Evolutionary conservation across 1,140 invertebrate genomes (phyloP).

Genomic region (Hermetia illucens): DNA sequence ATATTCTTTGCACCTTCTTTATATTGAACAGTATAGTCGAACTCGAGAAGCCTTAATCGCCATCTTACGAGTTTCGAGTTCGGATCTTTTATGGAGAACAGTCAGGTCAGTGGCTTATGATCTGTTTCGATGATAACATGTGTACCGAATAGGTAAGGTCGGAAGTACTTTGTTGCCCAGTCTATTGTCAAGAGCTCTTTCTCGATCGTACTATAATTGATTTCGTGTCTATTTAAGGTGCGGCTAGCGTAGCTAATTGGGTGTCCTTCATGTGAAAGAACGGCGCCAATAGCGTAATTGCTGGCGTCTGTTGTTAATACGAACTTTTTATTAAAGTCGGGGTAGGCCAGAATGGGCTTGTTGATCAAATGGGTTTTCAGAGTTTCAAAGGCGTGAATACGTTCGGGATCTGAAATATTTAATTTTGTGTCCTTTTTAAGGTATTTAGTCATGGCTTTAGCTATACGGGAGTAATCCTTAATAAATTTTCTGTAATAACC

Average conservation of each 20-base stretch:
- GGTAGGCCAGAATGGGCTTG: constrained; percentile 21
- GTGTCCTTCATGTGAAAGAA: constrained; percentile 5
- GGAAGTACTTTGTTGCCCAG: constrained; percentile 30
- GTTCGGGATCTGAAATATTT: constrained; percentile 8
- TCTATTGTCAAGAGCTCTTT: constrained; percentile 19
- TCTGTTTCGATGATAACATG: constrained; percentile 35
- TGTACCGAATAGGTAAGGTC: constrained; percentile 31
- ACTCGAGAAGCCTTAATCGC: constrained; percentile 18
- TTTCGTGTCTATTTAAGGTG: constrained; percentile 15
- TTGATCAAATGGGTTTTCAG: constrained; percentile 23
- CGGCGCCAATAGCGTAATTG: constrained; percentile 3
- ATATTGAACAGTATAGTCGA: constrained; percentile 20
- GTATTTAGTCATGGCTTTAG: constrained; percentile 10
- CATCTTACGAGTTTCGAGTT: constrained; percentile 14
- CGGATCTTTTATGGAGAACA: constrained; percentile 31
- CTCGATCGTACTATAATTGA: constrained; percentile 15
- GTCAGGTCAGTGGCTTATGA: constrained; percentile 32
- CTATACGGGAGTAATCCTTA: constrained; percentile 13
- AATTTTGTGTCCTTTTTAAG: not conserved
- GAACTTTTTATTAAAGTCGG: constrained; percentile 21
- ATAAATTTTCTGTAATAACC: too few relatives aligned
- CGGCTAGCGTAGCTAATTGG: constrained; percentile 10
- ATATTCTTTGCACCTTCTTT: constrained; percentile 16
- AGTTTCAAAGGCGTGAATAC: constrained; percentile 13
- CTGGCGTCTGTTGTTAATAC: constrained; percentile 19